Evolutionary conservation across 2,888 invertebrate genomes (phyloP), one percentile per base, ranked within the genome.

Genomic region (Gastracanthus pulcherrimus): DNA sequence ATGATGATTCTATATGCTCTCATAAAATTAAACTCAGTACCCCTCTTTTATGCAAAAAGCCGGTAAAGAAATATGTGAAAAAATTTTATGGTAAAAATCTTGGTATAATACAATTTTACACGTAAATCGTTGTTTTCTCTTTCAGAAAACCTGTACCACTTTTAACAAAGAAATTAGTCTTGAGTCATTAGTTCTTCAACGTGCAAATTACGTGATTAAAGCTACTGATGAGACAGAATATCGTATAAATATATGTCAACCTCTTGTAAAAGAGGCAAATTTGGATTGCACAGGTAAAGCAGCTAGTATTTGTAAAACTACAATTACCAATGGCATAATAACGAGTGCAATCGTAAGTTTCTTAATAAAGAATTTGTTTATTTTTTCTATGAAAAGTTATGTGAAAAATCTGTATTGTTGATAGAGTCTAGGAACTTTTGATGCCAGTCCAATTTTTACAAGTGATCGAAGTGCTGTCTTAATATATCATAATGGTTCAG

Each of bases 161-260:
- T 76, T 76, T 51, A 82, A 87, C 3, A 84, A 86, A 23, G 84
- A 87, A 31, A 82, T 89, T 6, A 85, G 86, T 76, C 85, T 90
- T 72, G 81, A 81, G 23, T 83, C 85, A 36, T 80, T 90, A 64
- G 89, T 86, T 77, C 84, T 82, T 45, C 82, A 82, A 29, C 81
- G 67, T 6, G 72, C 80, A 16, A 90, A 90, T 84, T 90, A 90
- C 77, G 60, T 88, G 1, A 84, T 87, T 7, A 87, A 86, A 81
- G 31, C 62, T 4, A 78, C 77, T 23, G 85, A 86, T 31, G 79
- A 85, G 29, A 85, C 84, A 4, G 88, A 89, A 51, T 90, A 87
- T 83, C 84, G 88, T 29, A 90, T 90, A 85, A 90, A 90, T 79
- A 80, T 90, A 55, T 90, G 90, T 75, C 86, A 86, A 66, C 86